These are phyloP conservation scores for Drosophila varians DNA, from an alignment of 1,140 invertebrate genomes.

Conservation along the genomic window DNA sequence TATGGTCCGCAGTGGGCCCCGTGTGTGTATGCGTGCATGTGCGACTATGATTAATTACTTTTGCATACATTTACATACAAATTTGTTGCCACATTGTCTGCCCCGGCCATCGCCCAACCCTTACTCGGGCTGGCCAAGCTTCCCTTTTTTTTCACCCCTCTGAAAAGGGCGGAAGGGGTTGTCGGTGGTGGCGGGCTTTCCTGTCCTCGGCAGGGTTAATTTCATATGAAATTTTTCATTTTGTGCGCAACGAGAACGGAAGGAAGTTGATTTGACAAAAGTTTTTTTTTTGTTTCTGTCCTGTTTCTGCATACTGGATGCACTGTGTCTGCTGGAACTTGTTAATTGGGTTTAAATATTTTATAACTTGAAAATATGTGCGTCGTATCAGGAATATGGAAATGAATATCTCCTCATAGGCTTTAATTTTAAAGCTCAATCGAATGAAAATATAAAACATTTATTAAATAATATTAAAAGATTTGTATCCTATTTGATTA, in stretches of 20 bases:
- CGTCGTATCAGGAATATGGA: background rate
- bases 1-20: constrained; percentile 61
- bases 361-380: constrained; percentile 20
- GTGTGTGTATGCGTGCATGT: constrained; percentile 69
- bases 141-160: constrained; percentile 29
- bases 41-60: constrained; percentile 83
- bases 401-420: background rate
- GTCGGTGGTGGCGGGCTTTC: constrained; percentile 27
- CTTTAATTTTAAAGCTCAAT: too few relatives aligned
- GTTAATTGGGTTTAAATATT: constrained; percentile 76
- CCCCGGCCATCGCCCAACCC: constrained; percentile 40
- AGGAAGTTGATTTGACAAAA: constrained; percentile 80
- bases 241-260: constrained; percentile 69
- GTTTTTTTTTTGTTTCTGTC: constrained; percentile 39
- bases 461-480: background rate
- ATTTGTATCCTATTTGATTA: background rate
- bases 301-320: constrained; percentile 5
- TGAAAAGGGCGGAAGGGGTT: constrained; percentile 23
- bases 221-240: constrained; percentile 79
- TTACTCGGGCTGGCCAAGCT: background rate
- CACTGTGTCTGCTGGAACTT: background rate
- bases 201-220: constrained; percentile 67
- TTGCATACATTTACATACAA: constrained; percentile 83
- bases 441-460: background rate
- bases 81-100: constrained; percentile 83